These are phyloP conservation scores for Dione vanillae DNA, from an alignment of 2,888 invertebrate species.

Conservation along the genomic window DNA sequence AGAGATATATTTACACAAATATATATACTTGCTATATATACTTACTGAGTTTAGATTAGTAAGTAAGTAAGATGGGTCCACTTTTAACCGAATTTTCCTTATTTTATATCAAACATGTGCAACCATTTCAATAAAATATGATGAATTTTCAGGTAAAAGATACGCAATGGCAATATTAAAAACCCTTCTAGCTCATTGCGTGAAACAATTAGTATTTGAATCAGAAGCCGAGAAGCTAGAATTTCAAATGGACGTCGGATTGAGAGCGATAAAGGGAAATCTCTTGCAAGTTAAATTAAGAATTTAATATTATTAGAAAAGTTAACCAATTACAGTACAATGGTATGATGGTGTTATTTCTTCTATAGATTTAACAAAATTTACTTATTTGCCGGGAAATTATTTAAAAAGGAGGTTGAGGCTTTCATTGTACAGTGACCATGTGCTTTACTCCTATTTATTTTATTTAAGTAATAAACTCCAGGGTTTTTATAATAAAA, in stretches of 20 bases:
- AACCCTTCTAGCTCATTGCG: constrained; percentile 27
- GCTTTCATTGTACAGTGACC: too few relatives aligned
- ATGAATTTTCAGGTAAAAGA: constrained; percentile 22
- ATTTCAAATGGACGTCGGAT: constrained; percentile 19
- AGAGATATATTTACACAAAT: too few relatives aligned
- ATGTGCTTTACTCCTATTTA: too few relatives aligned
- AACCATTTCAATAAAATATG: background rate
- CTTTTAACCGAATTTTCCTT: too few relatives aligned
- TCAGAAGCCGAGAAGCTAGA: constrained; percentile 29
- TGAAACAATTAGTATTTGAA: constrained; percentile 22
- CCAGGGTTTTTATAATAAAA: background rate
- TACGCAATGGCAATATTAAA: constrained; percentile 32
- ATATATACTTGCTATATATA: too few relatives aligned
- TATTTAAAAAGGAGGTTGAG: too few relatives aligned
- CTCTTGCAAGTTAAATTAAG: constrained; percentile 25
- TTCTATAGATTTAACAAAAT: too few relatives aligned
- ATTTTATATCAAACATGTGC: too few relatives aligned
- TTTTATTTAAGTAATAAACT: too few relatives aligned
- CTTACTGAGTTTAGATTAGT: too few relatives aligned
- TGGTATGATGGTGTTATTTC: background rate
- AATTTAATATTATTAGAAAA: background rate
- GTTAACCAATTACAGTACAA: background rate
- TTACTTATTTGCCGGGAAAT: too few relatives aligned
- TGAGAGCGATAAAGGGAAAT: constrained; percentile 27
- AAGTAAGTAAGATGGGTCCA: too few relatives aligned